Conservation (phyloP, 2,888 invertebrate species). For the Diloba caeruleocephala region DNA sequence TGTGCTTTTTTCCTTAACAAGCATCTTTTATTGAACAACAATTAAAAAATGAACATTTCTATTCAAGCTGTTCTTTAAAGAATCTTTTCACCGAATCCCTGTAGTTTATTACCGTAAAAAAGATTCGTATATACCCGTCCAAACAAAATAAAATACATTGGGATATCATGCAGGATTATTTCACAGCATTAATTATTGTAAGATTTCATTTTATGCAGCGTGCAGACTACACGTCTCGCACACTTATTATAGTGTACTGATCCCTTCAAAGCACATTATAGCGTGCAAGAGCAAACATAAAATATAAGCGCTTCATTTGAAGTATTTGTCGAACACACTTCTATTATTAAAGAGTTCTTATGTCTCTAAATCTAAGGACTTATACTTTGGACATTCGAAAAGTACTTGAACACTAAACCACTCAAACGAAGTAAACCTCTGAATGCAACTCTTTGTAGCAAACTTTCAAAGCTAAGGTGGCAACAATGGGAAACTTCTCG, state of each 20-base stretch:
- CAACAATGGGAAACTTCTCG: conserved; percentile 44
- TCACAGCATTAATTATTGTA: neutral
- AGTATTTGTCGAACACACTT: conserved; percentile 20
- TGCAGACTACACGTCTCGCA: neutral
- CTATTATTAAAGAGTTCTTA: conserved; percentile 4
- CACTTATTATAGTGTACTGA: neutral
- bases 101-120: too few species aligned
- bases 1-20: too few species aligned
- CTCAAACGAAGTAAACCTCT: conserved; percentile 41
- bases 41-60: too few species aligned
- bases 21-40: too few species aligned
- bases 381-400: conserved; percentile 8
- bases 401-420: conserved; percentile 19
- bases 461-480: conserved; percentile 43
- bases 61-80: too few species aligned
- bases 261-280: neutral
- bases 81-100: too few species aligned
- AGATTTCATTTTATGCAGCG: neutral
- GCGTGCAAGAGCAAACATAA: conserved; percentile 1
- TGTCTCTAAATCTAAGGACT: conserved; percentile 10
- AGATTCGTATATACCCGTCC: too few species aligned
- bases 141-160: neutral
- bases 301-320: conserved; percentile 10
- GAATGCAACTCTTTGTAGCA: conserved; percentile 44
- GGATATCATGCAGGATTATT: neutral